phyloP scores from a whole-genome alignment of 2,797 vertebrate species.

The Catharus ustulatus region DNA sequence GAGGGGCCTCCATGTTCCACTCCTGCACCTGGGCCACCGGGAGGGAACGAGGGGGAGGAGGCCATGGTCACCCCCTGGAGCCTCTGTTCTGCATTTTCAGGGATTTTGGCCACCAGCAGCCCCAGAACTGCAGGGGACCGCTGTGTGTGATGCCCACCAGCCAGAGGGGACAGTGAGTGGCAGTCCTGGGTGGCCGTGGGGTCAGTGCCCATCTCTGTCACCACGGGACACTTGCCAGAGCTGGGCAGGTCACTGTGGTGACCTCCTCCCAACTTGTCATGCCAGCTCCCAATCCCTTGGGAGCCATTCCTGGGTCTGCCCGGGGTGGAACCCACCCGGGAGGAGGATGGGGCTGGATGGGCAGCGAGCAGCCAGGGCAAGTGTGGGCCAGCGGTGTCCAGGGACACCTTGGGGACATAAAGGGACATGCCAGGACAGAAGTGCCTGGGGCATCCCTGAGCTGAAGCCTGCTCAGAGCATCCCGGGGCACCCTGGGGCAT shows the following conservation, averaged over 20 bases:
- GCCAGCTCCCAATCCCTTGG: neutral
- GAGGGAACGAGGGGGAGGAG: neutral
- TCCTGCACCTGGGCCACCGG: conserved; percentile 71
- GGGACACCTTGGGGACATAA: neutral
- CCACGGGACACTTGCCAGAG: neutral
- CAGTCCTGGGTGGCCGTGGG: accelerated
- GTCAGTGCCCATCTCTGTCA: neutral
- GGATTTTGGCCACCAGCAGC: neutral
- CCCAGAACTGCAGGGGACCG: accelerated
- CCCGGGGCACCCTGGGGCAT: neutral
- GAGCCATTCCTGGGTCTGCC: neutral
- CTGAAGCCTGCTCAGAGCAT: neutral
- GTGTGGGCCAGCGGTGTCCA: no score
- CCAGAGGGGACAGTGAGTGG: neutral
- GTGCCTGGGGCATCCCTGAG: no score
- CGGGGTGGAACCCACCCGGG: accelerated
- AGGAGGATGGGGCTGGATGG: neutral
- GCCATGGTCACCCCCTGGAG: accelerated
- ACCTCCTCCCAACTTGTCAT: neutral
- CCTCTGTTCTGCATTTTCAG: accelerated
- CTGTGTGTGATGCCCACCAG: accelerated
- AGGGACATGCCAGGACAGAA: neutral
- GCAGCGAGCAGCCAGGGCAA: neutral
- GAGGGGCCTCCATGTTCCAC: conserved; percentile 77
- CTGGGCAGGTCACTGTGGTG: neutral